phyloP scores from a whole-genome alignment of 2,888 invertebrate genomes.

The Drosophila anomelani region DNA sequence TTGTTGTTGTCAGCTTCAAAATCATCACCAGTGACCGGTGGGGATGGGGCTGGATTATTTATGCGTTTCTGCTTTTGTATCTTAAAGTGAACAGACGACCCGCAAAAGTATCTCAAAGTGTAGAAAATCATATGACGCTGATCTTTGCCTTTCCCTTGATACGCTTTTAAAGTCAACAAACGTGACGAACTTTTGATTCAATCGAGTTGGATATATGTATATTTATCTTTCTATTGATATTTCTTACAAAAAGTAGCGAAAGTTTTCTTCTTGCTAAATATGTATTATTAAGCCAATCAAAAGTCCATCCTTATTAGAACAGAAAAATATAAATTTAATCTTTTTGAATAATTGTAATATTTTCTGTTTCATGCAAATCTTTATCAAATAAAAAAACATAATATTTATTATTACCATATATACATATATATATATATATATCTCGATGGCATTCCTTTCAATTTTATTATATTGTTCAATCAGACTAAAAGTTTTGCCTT shows the following conservation, averaged over 20 bases:
- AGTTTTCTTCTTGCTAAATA: conserved; percentile 3
- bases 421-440: too few species aligned
- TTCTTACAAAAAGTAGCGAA: conserved; percentile 46
- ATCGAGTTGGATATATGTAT: conserved; percentile 55
- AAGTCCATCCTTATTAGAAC: too few species aligned
- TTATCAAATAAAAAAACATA: neutral
- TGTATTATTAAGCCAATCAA: neutral
- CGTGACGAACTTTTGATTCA: conserved; percentile 61
- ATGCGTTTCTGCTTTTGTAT: conserved; percentile 45
- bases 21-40: conserved; percentile 25
- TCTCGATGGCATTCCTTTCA: conserved; percentile 5
- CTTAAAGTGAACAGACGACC: conserved; percentile 53
- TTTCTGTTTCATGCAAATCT: too few species aligned
- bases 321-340: neutral
- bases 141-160: conserved; percentile 19
- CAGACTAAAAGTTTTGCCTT: conserved; percentile 63
- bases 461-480: conserved; percentile 54
- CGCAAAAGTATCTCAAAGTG: conserved; percentile 25
- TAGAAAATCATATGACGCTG: conserved; percentile 18
- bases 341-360: neutral
- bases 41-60: conserved; percentile 42
- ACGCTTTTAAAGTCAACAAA: conserved; percentile 58
- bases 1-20: conserved; percentile 63
- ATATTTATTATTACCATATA: neutral
- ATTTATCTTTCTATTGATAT: conserved; percentile 45